Evolutionary conservation across 2,113 vertebrate species (phyloP).

Genomic region (Tragulus kanchil): DNA sequence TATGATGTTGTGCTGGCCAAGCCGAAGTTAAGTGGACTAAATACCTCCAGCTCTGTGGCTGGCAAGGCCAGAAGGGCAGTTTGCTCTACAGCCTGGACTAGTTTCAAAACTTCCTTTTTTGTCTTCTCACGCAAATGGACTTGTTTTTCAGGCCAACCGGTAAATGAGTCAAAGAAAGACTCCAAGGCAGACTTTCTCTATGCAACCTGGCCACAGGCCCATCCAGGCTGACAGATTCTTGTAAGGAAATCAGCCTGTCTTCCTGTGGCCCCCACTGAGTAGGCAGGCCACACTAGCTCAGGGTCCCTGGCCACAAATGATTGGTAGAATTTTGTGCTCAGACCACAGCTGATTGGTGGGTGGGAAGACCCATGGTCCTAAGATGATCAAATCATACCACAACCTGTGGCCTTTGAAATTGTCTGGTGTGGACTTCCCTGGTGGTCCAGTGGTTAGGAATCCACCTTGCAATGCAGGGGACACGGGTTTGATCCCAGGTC

Average conservation of each 20-base stretch:
- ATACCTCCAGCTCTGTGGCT: background rate
- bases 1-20: background rate
- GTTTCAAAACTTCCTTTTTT: slow-evolving; percentile 36
- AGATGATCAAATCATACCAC: background rate
- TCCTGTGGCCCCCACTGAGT: background rate
- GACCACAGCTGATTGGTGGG: background rate
- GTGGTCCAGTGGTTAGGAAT: background rate
- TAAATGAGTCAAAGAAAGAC: slow-evolving; percentile 20
- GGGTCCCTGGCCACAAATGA: background rate
- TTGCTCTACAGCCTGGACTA: background rate
- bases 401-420: background rate
- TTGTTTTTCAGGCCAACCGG: background rate
- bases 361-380: background rate
- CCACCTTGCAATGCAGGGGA: background rate
- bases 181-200: background rate
- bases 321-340: background rate
- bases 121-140: background rate
- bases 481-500: background rate
- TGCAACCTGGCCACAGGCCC: background rate
- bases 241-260: background rate
- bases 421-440: background rate
- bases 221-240: background rate
- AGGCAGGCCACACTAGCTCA: background rate
- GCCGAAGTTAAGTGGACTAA: background rate
- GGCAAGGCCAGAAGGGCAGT: background rate